phyloP scores from a whole-genome alignment of 2,113 vertebrate species.

The Amphilophus citrinellus region DNA sequence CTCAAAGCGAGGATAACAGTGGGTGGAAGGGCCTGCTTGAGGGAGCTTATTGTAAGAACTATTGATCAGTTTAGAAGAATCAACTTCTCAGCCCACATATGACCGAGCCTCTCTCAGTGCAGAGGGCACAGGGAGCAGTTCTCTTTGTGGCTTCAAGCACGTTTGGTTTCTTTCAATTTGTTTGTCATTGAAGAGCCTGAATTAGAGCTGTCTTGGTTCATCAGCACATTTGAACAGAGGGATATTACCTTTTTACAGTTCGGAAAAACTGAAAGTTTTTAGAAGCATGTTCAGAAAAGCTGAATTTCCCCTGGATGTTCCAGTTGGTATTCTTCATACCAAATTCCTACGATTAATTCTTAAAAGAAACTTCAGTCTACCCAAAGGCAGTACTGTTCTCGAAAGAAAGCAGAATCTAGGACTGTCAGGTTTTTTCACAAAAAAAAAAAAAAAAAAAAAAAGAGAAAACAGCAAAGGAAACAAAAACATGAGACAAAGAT shows the following conservation, averaged over 20 bases:
- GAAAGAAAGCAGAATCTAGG: neutral
- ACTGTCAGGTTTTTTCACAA: neutral
- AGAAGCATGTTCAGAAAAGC: neutral
- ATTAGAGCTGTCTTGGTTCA: neutral
- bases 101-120: neutral
- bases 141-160: neutral
- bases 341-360: too few relatives aligned
- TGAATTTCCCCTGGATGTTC: neutral
- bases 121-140: neutral
- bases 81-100: slow-evolving; percentile 16
- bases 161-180: neutral
- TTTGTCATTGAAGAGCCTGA: neutral
- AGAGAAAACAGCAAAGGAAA: neutral
- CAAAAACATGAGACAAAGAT: neutral
- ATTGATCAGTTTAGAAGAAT: slow-evolving; percentile 54
- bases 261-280: neutral
- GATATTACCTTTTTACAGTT: neutral
- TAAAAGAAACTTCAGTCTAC: neutral
- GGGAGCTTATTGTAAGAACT: slow-evolving; percentile 6
- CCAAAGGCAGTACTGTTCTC: neutral
- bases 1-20: slow-evolving; percentile 29
- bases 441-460: neutral
- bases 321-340: neutral
- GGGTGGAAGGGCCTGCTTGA: slow-evolving; percentile 20
- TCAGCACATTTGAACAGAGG: neutral